Percentiles rank a stretch among this genome's conserved stretches.
Conservation (phyloP, 2,888 invertebrate genomes). For the Podabrus alpinus region DNA sequence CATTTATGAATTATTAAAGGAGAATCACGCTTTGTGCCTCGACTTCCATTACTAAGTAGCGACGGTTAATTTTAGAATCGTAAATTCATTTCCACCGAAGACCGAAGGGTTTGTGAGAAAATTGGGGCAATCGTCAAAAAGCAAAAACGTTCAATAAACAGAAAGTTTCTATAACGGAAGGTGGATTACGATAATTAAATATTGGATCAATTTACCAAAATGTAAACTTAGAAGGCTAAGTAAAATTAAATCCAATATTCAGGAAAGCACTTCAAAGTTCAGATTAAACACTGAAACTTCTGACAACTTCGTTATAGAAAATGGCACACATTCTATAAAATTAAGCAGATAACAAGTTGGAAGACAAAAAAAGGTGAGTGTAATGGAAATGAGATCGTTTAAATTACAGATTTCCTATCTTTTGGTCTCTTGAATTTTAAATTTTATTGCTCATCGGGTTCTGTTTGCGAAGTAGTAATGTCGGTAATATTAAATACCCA, state of each 20-base stretch:
- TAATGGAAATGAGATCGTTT: not conserved
- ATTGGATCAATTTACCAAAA: not conserved
- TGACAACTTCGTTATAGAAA: not conserved
- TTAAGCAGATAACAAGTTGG: not conserved
- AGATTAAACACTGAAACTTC: not conserved
- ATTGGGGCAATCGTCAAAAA: not conserved
- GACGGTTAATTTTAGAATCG: not conserved
- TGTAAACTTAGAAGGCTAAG: not conserved
- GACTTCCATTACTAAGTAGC: not conserved
- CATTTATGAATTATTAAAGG: not conserved
- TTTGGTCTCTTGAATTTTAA: not conserved
- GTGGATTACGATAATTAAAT: not conserved
- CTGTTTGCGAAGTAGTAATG: not conserved
- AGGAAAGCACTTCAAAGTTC: not conserved
- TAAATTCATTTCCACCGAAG: conserved; percentile 2
- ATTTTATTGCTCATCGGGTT: not conserved
- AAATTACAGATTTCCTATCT: not conserved
- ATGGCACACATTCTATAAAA: not conserved
- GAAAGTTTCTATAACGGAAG: not conserved
- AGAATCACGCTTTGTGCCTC: not conserved
- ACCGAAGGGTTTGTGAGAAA: not conserved
- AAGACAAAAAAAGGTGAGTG: not conserved
- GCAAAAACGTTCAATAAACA: not conserved
- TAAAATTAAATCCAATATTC: not conserved
- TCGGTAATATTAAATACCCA: no score